These are phyloP conservation scores for Taphrorychus bicolor DNA, from an alignment of 2,888 invertebrate species.

Conservation along the genomic window DNA sequence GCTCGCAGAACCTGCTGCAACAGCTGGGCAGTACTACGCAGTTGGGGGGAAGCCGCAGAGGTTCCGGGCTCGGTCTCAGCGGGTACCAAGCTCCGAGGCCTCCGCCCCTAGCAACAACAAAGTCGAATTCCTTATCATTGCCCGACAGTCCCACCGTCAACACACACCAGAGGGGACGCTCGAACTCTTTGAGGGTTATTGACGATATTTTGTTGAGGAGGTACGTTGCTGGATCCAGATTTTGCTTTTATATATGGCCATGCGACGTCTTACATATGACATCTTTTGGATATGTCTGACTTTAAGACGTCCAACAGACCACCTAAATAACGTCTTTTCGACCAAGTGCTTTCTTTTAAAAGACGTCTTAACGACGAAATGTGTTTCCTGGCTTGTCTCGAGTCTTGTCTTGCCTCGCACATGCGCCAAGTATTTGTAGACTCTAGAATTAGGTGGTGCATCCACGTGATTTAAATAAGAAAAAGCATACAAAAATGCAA, in stretches of 20 bases:
- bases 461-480: no score
- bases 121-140: conserved; percentile 87
- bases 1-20: conserved; percentile 78
- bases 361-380: no score
- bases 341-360: no score
- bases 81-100: conserved; percentile 73
- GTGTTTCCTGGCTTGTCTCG: no score
- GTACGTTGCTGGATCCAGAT: not conserved
- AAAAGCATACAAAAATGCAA: no score
- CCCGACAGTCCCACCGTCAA: conserved; percentile 88
- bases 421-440: no score
- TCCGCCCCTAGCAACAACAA: conserved; percentile 81
- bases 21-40: conserved; percentile 65
- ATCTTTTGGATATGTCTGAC: not conserved
- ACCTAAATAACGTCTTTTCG: no score
- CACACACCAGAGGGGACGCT: conserved; percentile 76
- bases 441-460: no score
- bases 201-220: conserved; percentile 84
- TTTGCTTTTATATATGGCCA: not conserved
- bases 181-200: conserved; percentile 85
- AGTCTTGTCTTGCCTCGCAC: no score
- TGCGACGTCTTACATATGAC: not conserved
- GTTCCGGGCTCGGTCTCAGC: conserved; percentile 52
- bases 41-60: conserved; percentile 59
- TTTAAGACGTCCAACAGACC: not conserved